Percentiles rank a stretch among this genome's conserved stretches.
Evolutionary conservation across 1,140 invertebrate genomes (phyloP).

Genomic region (Scaptomyza montana): DNA sequence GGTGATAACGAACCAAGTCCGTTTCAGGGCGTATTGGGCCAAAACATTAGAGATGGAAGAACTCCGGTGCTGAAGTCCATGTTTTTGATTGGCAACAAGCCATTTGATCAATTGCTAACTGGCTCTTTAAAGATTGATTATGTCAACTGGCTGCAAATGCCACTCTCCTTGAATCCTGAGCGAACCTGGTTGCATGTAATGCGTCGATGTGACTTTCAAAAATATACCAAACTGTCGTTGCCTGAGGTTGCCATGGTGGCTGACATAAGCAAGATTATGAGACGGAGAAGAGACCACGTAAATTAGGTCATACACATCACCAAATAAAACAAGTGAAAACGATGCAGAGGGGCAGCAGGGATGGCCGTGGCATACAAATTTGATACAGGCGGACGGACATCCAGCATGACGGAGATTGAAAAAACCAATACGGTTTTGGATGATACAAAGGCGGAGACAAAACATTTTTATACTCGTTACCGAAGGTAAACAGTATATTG

Average conservation of each 20-base stretch:
- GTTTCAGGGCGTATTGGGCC: constrained; percentile 73
- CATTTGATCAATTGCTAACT: constrained; percentile 88
- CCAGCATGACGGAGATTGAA: too few relatives aligned
- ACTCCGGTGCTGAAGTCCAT: constrained; percentile 87
- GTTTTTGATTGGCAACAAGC: constrained; percentile 89
- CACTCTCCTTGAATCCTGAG: constrained; percentile 85
- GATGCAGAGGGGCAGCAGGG: too few relatives aligned
- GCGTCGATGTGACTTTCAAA: constrained; percentile 85
- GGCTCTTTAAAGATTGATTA: constrained; percentile 86
- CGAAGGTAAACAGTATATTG: too few relatives aligned
- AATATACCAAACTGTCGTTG: constrained; percentile 76
- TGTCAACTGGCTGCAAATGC: constrained; percentile 84
- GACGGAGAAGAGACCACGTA: constrained; percentile 68
- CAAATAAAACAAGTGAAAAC: too few relatives aligned
- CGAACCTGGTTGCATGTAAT: constrained; percentile 85
- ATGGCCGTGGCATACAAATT: too few relatives aligned
- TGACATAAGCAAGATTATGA: constrained; percentile 81
- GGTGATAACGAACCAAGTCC: constrained; percentile 77
- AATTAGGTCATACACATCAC: constrained; percentile 35
- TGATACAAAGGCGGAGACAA: too few relatives aligned
- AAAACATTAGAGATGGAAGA: constrained; percentile 85
- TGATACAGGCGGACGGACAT: too few relatives aligned
- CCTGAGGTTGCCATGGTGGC: constrained; percentile 83
- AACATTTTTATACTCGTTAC: too few relatives aligned
- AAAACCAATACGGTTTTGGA: too few relatives aligned